Evolutionary conservation across 2,797 vertebrate species (phyloP).

Genomic region (Pithecia hirsuta): DNA sequence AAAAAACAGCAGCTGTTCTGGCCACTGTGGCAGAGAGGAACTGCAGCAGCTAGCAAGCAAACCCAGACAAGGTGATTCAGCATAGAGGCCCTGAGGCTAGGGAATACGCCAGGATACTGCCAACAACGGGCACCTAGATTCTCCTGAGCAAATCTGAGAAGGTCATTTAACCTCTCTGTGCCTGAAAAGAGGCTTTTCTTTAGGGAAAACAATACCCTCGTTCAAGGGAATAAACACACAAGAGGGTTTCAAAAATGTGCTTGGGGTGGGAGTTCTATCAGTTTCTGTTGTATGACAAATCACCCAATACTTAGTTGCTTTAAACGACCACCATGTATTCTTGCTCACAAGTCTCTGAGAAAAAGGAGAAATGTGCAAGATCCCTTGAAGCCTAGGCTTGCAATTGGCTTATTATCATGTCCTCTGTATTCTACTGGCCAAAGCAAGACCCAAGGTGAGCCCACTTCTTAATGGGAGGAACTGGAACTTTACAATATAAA

Average conservation of each 20-base stretch:
- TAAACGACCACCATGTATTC: background rate
- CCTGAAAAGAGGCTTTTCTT: background rate
- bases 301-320: background rate
- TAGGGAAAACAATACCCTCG: background rate
- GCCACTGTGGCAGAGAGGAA: background rate
- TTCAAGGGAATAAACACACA: background rate
- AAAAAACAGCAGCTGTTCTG: slow-evolving; percentile 47
- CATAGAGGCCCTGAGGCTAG: background rate
- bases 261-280: background rate
- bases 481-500: background rate
- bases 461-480: background rate
- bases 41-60: background rate
- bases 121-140: background rate
- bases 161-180: background rate
- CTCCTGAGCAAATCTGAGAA: background rate
- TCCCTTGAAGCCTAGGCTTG: background rate
- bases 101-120: background rate
- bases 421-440: background rate
- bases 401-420: background rate
- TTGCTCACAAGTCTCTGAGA: background rate
- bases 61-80: slow-evolving; percentile 48
- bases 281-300: background rate
- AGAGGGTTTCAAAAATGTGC: background rate
- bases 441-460: background rate
- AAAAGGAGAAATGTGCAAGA: background rate